phyloP scores from a whole-genome alignment of 2,888 invertebrate genomes.

The Anoncus sp. region DNA sequence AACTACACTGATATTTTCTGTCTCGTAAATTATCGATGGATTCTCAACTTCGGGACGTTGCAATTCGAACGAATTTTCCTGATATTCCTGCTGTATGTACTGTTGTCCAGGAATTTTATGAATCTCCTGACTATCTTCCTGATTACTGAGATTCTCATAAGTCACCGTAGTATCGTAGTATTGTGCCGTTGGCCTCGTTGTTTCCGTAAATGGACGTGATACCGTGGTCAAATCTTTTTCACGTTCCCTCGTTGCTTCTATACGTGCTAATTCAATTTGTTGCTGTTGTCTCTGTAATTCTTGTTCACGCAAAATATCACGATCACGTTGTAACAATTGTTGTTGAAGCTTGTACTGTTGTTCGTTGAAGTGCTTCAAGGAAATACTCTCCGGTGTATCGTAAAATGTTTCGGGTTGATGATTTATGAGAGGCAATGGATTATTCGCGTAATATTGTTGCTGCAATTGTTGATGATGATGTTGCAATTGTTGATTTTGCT shows the following conservation, averaged over 20 bases:
- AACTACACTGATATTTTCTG: slow-evolving; percentile 66
- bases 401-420: slow-evolving; percentile 72
- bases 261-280: slow-evolving; percentile 51
- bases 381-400: slow-evolving; percentile 80
- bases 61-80: slow-evolving; percentile 21
- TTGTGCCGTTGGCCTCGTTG: slow-evolving; percentile 68
- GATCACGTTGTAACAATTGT: slow-evolving; percentile 79
- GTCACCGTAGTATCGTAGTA: slow-evolving; percentile 65
- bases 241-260: slow-evolving; percentile 24
- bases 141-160: slow-evolving; percentile 65
- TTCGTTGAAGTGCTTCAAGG: slow-evolving; percentile 80
- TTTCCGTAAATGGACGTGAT: slow-evolving; percentile 47
- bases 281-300: slow-evolving; percentile 75
- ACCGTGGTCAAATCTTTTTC: slow-evolving; percentile 46
- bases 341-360: slow-evolving; percentile 80
- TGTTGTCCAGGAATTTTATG: slow-evolving; percentile 29
- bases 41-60: slow-evolving; percentile 61
- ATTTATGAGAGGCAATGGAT: slow-evolving; percentile 65
- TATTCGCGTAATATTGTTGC: slow-evolving; percentile 58
- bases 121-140: slow-evolving; percentile 57
- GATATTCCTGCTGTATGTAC: slow-evolving; percentile 40
- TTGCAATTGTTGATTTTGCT: slow-evolving; percentile 48
- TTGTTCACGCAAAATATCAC: slow-evolving; percentile 76
- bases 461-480: slow-evolving; percentile 17
- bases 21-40: slow-evolving; percentile 68